phyloP scores from a whole-genome alignment of 2,113 vertebrate species.

The Colistium nudipinnis region DNA sequence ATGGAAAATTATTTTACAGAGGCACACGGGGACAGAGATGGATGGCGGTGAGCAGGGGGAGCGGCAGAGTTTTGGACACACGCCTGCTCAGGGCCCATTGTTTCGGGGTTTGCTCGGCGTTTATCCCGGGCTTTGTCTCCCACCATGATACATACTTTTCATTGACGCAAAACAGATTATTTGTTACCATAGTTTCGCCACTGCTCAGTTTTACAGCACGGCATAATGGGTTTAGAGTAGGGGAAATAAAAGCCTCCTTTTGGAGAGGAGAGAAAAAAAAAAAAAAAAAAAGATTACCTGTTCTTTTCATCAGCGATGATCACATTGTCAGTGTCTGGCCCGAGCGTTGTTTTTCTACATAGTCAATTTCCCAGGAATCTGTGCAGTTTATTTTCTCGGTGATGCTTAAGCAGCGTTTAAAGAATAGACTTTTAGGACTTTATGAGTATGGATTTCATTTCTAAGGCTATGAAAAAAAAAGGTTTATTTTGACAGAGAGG shows the following conservation, averaged over 20 bases:
- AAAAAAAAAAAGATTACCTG: conserved; percentile 67
- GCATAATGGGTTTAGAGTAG: conserved; percentile 73
- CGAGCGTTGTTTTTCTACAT: conserved; percentile 22
- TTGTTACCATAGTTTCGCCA: conserved; percentile 87
- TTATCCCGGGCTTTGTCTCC: conserved; percentile 83
- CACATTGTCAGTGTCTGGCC: conserved; percentile 37
- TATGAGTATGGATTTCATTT: neutral
- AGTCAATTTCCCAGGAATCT: conserved; percentile 20
- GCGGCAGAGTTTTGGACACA: conserved; percentile 71
- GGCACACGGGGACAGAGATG: conserved; percentile 62
- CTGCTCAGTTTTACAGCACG: conserved; percentile 78
- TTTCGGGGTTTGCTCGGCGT: conserved; percentile 73
- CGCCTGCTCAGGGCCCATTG: conserved; percentile 62
- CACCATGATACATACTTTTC: conserved; percentile 84
- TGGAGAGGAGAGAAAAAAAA: conserved; percentile 19
- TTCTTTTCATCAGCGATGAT: conserved; percentile 69
- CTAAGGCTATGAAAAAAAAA: neutral
- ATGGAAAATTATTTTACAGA: conserved; percentile 51
- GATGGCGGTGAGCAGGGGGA: conserved; percentile 55
- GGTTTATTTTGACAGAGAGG: neutral
- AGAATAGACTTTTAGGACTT: neutral
- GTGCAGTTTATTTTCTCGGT: neutral
- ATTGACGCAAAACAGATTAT: conserved; percentile 85
- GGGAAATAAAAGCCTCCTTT: conserved; percentile 32
- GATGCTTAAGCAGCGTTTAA: neutral